Base-by-base conservation (phyloP, 2,113 vertebrate species). In the Coregonus clupeaformis region DNA sequence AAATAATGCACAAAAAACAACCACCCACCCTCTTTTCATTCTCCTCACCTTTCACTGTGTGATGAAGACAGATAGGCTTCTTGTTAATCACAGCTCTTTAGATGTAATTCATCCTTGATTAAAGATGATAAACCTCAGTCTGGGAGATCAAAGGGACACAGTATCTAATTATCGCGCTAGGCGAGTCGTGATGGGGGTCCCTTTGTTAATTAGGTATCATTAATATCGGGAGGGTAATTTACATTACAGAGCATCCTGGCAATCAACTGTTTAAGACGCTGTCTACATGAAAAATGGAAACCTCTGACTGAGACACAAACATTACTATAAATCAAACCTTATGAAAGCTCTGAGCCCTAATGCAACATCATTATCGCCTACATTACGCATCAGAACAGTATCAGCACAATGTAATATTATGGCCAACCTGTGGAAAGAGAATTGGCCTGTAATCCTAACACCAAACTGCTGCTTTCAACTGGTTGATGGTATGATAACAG, bases 21-120 rank as follows among this genome's bases (percentile, higher is more conserved):
- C 25, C 18, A 71, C 9, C 47, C 63, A 27, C 63, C 24, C 14
- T 52, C 45, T 20, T 80, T 74, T 82, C 27, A 69, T 73, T 68
- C 63, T n/a, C 52, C 24, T 71, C 71, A 73, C 32, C 45, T 69
- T 69, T 68, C 12, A 18, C 7, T 11, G 36, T 60, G 42, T 69
- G 45, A 75, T 73, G 66, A 47, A 72, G 72, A 27, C 72, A 6
- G 13, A 73, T 77, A 36, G 67, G 72, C 49, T 76, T 65, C 49
- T 76, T 68, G 47, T 72, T 89, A 81, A 83, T 85, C 75, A 81
- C 77, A 65, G 49, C 52, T 79, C 72, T 80, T 83, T 68, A 83
- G 68, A 79, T 73, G 52, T 76, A 81, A 86, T 85, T 85, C 86
- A 77, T 82, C 80, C 76, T 82, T 85, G 86, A 88, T 89, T 86